Evolutionary conservation across 2,797 vertebrate genomes (phyloP).

Genomic region (Sitta carolinensis): DNA sequence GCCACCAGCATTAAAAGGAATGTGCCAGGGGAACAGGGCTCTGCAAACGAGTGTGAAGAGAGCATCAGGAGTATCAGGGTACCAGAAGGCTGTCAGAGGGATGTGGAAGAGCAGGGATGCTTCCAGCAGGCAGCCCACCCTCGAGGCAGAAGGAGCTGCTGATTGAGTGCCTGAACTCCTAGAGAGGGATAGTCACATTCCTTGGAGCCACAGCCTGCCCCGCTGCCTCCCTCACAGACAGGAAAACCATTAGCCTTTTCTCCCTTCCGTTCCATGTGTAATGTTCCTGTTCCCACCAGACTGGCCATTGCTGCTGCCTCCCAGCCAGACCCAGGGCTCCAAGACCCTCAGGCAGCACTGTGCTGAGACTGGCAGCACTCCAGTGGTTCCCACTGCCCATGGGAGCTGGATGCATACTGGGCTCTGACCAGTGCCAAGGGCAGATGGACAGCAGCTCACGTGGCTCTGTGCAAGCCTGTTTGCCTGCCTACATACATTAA

Average conservation of each 20-base stretch:
- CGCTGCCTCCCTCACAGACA: neutral
- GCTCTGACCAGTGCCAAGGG: neutral
- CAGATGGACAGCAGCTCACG: neutral
- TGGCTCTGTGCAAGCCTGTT: neutral
- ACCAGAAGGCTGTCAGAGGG: neutral
- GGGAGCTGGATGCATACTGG: accelerated
- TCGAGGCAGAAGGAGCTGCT: neutral
- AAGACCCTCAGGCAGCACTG: neutral
- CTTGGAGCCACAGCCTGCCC: neutral
- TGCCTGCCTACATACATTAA: neutral
- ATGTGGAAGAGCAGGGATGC: neutral
- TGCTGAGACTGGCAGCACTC: neutral
- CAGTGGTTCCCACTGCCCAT: accelerated
- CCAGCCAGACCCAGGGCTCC: neutral
- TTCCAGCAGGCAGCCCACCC: neutral
- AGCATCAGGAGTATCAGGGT: neutral
- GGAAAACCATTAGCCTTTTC: neutral
- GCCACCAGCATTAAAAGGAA: neutral
- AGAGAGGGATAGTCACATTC: neutral
- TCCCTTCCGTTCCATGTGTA: neutral
- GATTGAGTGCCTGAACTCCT: neutral
- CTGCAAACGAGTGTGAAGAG: neutral
- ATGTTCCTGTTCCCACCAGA: neutral
- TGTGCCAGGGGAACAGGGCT: accelerated
- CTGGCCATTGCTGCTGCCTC: neutral